Percentiles rank a stretch among this genome's conserved stretches.
Conservation (phyloP, 1,140 invertebrate species). For the Meloidogyne exigua region DNA sequence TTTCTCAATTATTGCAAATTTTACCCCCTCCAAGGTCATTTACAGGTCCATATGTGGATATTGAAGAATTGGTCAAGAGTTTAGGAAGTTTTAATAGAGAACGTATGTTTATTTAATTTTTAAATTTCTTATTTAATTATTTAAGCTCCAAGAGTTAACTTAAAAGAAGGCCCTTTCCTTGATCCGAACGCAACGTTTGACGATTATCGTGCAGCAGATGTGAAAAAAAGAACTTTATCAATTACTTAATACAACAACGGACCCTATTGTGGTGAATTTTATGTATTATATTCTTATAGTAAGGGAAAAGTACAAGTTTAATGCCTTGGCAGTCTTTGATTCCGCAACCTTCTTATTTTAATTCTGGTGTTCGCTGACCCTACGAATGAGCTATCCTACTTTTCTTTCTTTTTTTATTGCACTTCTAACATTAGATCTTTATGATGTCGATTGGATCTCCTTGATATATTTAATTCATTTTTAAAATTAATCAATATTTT, state of each 20-base stretch:
- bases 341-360: too few relatives aligned
- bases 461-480: too few relatives aligned
- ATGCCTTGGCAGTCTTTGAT: too few relatives aligned
- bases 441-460: too few relatives aligned
- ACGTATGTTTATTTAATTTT: constrained; percentile 46
- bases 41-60: constrained; percentile 56
- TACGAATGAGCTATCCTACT: too few relatives aligned
- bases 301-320: too few relatives aligned
- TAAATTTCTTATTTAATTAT: neutral
- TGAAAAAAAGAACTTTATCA: constrained; percentile 63
- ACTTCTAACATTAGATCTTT: too few relatives aligned
- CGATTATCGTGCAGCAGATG: constrained; percentile 51
- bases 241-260: constrained; percentile 57
- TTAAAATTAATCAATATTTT: constrained; percentile 7
- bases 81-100: constrained; percentile 48
- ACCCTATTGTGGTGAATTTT: constrained; percentile 54
- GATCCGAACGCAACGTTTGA: constrained; percentile 54
- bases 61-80: constrained; percentile 52
- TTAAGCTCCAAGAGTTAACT: constrained; percentile 45
- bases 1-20: constrained; percentile 51
- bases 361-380: too few relatives aligned
- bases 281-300: too few relatives aligned
- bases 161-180: constrained; percentile 35
- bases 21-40: constrained; percentile 57
- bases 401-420: too few relatives aligned